Evolutionary conservation across 2,113 vertebrate species (phyloP), one percentile per base, ranked within the genome.

Genomic region (Erpornis zantholeuca): DNA sequence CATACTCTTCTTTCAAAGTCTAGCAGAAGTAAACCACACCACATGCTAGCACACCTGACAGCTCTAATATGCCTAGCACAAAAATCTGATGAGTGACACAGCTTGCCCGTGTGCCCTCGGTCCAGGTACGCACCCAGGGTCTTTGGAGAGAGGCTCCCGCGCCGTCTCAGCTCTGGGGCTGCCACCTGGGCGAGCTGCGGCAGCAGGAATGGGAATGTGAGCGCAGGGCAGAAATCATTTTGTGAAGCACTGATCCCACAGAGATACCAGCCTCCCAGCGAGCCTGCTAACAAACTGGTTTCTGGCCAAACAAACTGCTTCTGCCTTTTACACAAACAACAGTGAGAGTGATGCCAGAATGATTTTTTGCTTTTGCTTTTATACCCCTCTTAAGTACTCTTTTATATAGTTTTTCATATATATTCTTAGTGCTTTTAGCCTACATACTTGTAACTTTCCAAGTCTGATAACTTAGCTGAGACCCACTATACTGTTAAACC

Each of bases 61-160:
- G 13, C 29, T 36, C 10, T 3, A 10, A 4, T 1, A 15, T 3
- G 15, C n/a, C 61, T 10, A 33, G 65, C 20, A 47, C 49, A 47
- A 3, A 28, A n/a, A n/a, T 6, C 11, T 2, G 24, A 10, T 0
- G 12, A 24, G 16, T 5, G 61, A 4, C 5, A 6, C 15, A 20
- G 50, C 27, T 10, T 38, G n/a, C 27, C 14, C 28, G 6, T 1
- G 18, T 24, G 47, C 61, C 31, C 3, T 7, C 47, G 66, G 27
- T 0, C 49, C 9, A 0, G 4, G 52, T 8, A 49, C 9, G 0
- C 12, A 64, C 29, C 44, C 63, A 21, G 36, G 56, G 23, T 27
- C 54, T 17, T 7, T 7, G 68, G 4, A n/a, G 44, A 49, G 79
- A 40, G 44, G 11, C 47, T 79, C 45, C 60, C 2, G 4, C 4